Conservation (phyloP, 1,140 invertebrate genomes). For the Sarcophaga peregrina region DNA sequence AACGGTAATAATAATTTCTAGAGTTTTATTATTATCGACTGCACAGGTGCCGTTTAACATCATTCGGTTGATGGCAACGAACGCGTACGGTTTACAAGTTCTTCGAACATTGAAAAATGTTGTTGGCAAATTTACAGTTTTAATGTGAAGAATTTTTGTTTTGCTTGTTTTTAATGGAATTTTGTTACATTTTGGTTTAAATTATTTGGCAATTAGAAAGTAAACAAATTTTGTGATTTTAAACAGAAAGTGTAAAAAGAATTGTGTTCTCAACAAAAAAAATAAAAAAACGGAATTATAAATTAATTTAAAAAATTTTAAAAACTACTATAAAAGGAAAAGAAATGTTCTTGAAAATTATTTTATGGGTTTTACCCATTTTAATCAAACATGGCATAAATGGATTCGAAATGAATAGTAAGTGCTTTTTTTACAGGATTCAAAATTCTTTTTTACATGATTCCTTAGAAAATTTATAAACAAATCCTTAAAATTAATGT, state of each 20-base stretch:
- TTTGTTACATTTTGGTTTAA: conserved; percentile 22
- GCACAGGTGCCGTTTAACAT: conserved; percentile 5
- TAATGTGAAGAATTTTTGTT: background rate
- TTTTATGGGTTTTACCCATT: conserved; percentile 23
- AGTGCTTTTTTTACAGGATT: conserved; percentile 47
- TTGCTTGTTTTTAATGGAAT: background rate
- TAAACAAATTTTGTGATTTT: background rate
- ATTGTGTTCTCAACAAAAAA: conserved; percentile 13
- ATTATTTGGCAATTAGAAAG: no score
- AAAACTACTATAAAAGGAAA: background rate
- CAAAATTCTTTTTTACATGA: no score
- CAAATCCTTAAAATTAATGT: no score
- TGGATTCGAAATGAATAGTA: conserved; percentile 61
- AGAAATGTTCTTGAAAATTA: conserved; percentile 36
- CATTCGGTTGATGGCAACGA: background rate
- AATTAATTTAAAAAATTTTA: background rate
- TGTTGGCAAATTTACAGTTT: background rate
- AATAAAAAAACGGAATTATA: background rate
- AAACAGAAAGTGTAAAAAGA: conserved; percentile 27
- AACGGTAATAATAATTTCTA: background rate
- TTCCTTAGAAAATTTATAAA: no score
- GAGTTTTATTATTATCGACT: background rate
- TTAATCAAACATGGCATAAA: background rate
- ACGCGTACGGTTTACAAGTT: background rate
- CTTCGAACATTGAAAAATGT: background rate